phyloP scores from a whole-genome alignment of 2,797 vertebrate genomes.

The Sebastes hubbsi region DNA sequence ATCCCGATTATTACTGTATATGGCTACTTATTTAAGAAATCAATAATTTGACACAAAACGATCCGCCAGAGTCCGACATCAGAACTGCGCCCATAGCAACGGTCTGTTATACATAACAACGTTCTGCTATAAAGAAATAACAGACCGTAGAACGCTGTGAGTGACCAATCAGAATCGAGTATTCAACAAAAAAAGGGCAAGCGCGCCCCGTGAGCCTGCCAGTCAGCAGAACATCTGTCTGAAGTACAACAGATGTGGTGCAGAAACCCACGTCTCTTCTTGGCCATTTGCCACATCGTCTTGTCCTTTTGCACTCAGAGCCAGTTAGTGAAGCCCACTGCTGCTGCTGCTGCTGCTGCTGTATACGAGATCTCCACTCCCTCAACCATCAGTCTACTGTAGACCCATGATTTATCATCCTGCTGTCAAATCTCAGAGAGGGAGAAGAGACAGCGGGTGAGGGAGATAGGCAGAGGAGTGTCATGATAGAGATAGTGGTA shows the following conservation, averaged over 20 bases:
- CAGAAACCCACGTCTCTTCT: not conserved
- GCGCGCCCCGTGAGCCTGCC: not conserved
- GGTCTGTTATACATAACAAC: too few relatives aligned
- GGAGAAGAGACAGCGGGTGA: conserved; percentile 19
- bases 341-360: conserved; percentile 23
- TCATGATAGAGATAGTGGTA: conserved; percentile 26
- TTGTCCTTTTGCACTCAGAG: conserved; percentile 31
- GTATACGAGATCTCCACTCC: conserved; percentile 22
- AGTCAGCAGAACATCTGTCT: conserved; percentile 28
- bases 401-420: conserved; percentile 49
- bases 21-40: too few relatives aligned
- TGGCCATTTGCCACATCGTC: conserved; percentile 15
- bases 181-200: not conserved
- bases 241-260: conserved; percentile 21
- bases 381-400: conserved; percentile 35
- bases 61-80: too few relatives aligned
- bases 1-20: too few relatives aligned
- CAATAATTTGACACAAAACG: too few relatives aligned
- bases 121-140: too few relatives aligned
- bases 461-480: conserved; percentile 7
- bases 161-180: too few relatives aligned
- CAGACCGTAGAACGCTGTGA: too few relatives aligned
- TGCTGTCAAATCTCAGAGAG: conserved; percentile 41
- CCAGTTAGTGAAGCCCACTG: conserved; percentile 24
- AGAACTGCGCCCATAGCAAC: too few relatives aligned